These are phyloP conservation scores for Tragulus kanchil DNA, from an alignment of 2,113 vertebrate genomes.

Conservation along the genomic window DNA sequence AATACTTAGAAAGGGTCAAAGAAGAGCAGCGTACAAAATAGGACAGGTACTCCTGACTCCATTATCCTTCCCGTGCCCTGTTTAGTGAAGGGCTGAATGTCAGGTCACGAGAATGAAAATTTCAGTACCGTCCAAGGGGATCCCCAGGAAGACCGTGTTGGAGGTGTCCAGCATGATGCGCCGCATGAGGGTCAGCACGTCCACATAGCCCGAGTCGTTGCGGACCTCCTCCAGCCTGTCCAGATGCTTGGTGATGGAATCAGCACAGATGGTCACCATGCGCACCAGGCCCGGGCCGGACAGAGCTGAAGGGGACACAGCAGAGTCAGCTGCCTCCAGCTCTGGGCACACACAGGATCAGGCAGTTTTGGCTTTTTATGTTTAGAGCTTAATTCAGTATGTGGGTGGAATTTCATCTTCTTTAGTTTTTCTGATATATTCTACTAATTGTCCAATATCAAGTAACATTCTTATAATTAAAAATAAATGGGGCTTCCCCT, in stretches of 20 bases:
- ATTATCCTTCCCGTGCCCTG: neutral
- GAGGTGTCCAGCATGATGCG: slow-evolving; percentile 94
- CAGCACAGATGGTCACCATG: slow-evolving; percentile 90
- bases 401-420: no score
- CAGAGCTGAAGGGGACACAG: slow-evolving; percentile 88
- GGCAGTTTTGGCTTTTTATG: no score
- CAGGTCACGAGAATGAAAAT: neutral
- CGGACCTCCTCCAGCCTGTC: slow-evolving; percentile 87
- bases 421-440: neutral
- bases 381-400: no score
- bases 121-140: slow-evolving; percentile 92
- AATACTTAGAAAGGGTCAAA: neutral
- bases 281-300: slow-evolving; percentile 92
- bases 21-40: neutral
- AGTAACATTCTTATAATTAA: neutral
- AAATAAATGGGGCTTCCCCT: neutral
- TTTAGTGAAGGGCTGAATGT: neutral
- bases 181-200: slow-evolving; percentile 92
- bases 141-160: slow-evolving; percentile 93
- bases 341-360: no score
- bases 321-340: neutral
- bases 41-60: neutral
- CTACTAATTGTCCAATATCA: slow-evolving; percentile 34
- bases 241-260: slow-evolving; percentile 90
- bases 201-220: slow-evolving; percentile 82